Base-by-base conservation (phyloP, 2,888 invertebrate genomes). In the Netelia virgata region DNA sequence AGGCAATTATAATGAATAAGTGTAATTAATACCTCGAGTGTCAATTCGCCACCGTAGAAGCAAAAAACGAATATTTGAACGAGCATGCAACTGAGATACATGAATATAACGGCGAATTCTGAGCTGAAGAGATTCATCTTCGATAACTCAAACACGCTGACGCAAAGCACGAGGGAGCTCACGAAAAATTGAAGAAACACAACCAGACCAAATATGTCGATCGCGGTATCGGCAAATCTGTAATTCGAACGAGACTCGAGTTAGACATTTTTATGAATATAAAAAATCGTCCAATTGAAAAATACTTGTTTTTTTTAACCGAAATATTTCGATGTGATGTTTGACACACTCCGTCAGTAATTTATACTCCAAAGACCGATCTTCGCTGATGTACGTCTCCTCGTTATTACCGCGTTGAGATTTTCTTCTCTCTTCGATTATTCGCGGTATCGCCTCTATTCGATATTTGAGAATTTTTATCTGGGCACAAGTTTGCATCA, bases 391-490 rank as follows among this genome's bases (percentile, higher is more conserved):
- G 53, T 43, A 5, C 5, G 57, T 63, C 5, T n/a, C 9, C 3
- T 64, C 23, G 47, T 28, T 20, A 1, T 43, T n/a, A 14, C 63
- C 9, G n/a, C 16, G 5, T 10, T 14, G 43, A 55, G 16, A 43
- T 86, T 81, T 79, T 86, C 69, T 43, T 72, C n/a, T 63, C 43
- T 11, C 9, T n/a, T 81, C 28, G 0, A 64, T 20, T 9, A 63
- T 53, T 23, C 53, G 41, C 9, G 83, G 77, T 73, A 78, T 53
- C 1, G 41, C 36, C 9, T 70, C 6, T 1, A 89, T 47, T 5
- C 91, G 88, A 72, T 87, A 73, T 69, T 89, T 89, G 1, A 92
- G 84, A 20, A 91, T 88, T 8, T 91, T 89, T n/a, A 92, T 83
- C 53, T 92, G 91, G 0, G 88, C 85, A 59, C 90, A 89, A 1